Evolutionary conservation across 2,888 invertebrate genomes (phyloP), one percentile per base, ranked within the genome.

Genomic region (Tenthredo livida): DNA sequence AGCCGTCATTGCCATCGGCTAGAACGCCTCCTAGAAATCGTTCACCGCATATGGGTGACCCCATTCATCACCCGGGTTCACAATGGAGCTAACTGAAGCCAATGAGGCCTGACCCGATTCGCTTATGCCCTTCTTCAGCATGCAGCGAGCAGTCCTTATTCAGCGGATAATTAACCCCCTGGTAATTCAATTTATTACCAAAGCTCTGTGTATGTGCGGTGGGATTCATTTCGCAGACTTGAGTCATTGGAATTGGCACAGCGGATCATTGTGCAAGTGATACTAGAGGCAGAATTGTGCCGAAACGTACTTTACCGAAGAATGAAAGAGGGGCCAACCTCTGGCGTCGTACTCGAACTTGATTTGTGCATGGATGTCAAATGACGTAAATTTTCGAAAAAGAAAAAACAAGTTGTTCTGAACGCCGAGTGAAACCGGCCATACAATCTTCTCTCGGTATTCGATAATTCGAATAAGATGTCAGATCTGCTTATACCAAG

Each of bases 61-160:
- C 80, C 61, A 80, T 83, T 67, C 54, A 70, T 83, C 83, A 83
- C 50, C n/a, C 67, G 33, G 83, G 37, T 83, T 83, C 61, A 84
- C 84, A 84, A 84, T 84, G 78, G 78, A 40, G 25, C 78, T 84
- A 84, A 84, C 84, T 61, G 65, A 40, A 78, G n/a, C 84, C 84
- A 84, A 84, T 84, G 78, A 84, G 84, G 65, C 84, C 12, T 80
- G 84, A 84, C 61, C 78, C 77, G 77, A 43, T 84, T 70, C 70
- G 15, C 58, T 25, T 77, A 77, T 50, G 25, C 77, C 25, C n/a
- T 33, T 75, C 72, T 43, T 40, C 10, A 15, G 29, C 25, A 25
- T 6, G 17, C 33, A 12, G 54, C 54, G 47, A 12, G 25, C 33
- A 40, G 9, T 80, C 80, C 58, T 80, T 80, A 61, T 80, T 58